These are phyloP conservation scores for Cataglyphis livida DNA, from an alignment of 2,888 invertebrate species.

Conservation along the genomic window DNA sequence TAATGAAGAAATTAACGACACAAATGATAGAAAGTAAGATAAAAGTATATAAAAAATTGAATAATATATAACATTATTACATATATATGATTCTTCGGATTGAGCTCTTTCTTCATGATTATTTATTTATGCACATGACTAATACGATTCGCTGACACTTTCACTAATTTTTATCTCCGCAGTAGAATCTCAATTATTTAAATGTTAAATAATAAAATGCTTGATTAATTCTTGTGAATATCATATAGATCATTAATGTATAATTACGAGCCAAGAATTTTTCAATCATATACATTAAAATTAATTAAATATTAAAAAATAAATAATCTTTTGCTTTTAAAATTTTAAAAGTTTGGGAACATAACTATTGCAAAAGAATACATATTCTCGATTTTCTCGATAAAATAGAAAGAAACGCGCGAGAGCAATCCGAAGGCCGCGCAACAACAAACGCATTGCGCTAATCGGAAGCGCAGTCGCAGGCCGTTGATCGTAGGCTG, in stretches of 20 bases:
- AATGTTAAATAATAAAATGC: not conserved
- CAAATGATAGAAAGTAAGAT: not conserved
- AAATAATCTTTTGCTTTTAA: not conserved
- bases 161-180: constrained; percentile 12
- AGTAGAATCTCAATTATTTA: not conserved
- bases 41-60: not conserved
- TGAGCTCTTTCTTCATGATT: not conserved
- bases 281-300: not conserved
- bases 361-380: constrained; percentile 4
- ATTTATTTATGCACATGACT: constrained; percentile 23
- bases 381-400: constrained; percentile 2
- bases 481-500: constrained; percentile 42
- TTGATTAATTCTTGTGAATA: not conserved
- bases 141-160: not conserved
- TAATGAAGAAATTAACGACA: constrained; percentile 2
- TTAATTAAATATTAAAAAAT: not conserved
- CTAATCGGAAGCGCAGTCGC: constrained; percentile 54
- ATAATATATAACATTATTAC: not conserved
- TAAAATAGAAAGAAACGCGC: constrained; percentile 27
- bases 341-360: not conserved
- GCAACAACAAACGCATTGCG: constrained; percentile 46
- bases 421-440: constrained; percentile 39
- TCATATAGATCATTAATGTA: not conserved
- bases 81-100: not conserved
- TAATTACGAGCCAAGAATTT: not conserved